A percentile compares a stretch with the other conserved stretches of the same genome.
Conservation (phyloP, 2,113 vertebrate species). For the Psettodes erumei region DNA sequence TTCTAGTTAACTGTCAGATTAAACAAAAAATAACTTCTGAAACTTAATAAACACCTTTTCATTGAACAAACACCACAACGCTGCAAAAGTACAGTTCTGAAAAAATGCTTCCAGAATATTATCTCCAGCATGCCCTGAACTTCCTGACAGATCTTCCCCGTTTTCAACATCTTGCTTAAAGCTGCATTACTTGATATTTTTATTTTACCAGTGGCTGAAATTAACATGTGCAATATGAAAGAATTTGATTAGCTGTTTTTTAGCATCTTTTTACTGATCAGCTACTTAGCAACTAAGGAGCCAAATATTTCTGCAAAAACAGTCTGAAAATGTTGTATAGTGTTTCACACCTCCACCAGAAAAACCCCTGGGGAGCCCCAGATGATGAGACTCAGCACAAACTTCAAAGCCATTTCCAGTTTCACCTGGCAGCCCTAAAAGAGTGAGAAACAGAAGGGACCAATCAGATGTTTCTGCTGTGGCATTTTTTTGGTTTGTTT, state of each 20-base stretch:
- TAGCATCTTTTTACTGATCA: too few relatives aligned
- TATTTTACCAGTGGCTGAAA: too few relatives aligned
- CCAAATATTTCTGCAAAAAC: too few relatives aligned
- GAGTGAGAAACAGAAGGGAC: not conserved
- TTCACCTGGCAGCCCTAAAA: constrained; percentile 72
- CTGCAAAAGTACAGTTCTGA: not conserved
- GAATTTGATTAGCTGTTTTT: too few relatives aligned
- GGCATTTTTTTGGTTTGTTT: not conserved
- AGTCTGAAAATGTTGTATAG: too few relatives aligned
- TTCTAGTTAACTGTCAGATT: not conserved
- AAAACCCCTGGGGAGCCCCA: constrained; percentile 40
- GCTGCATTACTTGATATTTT: too few relatives aligned
- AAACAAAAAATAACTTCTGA: not conserved
- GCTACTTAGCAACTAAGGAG: too few relatives aligned
- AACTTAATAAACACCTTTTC: not conserved
- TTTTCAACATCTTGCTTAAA: too few relatives aligned
- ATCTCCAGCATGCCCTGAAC: too few relatives aligned
- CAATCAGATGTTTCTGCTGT: too few relatives aligned
- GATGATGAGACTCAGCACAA: constrained; percentile 55
- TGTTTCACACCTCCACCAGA: constrained; percentile 62
- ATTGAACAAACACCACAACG: not conserved
- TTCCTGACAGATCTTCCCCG: too few relatives aligned
- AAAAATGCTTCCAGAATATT: not conserved
- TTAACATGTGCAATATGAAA: too few relatives aligned
- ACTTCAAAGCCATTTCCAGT: constrained; percentile 48